These are phyloP conservation scores for Scaptodrosophila lebanonensis DNA, from an alignment of 1,140 invertebrate genomes.

Conservation along the genomic window DNA sequence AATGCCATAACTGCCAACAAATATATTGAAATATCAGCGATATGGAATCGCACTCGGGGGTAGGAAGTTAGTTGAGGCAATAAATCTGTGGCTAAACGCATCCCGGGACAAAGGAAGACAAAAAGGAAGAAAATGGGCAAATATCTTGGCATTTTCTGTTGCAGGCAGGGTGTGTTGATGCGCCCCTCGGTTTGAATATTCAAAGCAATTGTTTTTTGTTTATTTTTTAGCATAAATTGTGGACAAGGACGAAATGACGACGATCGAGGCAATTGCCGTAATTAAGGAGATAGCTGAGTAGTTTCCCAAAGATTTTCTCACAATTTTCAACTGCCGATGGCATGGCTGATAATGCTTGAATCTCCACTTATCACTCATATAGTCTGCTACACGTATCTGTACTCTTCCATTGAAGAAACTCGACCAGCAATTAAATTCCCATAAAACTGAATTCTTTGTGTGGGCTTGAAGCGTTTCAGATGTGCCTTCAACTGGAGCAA, in stretches of 20 bases:
- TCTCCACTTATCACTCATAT: too few relatives aligned
- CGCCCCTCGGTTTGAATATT: conserved; percentile 11
- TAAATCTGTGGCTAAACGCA: conserved; percentile 39
- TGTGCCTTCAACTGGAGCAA: too few relatives aligned
- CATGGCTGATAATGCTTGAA: too few relatives aligned
- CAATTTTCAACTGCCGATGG: too few relatives aligned
- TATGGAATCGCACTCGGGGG: conserved; percentile 9
- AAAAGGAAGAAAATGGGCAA: background rate
- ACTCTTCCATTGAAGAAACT: background rate
- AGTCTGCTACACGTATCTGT: background rate
- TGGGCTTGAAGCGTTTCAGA: background rate
- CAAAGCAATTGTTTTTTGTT: conserved; percentile 32
- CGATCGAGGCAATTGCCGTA: conserved; percentile 14
- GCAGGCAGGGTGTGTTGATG: background rate
- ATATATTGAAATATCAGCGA: conserved; percentile 49
- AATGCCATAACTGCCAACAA: conserved; percentile 18
- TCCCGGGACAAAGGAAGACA: background rate
- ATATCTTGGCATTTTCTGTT: conserved; percentile 2
- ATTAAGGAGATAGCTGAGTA: background rate
- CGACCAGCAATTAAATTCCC: background rate
- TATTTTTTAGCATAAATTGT: conserved; percentile 33
- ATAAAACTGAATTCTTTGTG: background rate
- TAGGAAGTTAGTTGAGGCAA: conserved; percentile 42
- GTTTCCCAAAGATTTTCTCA: background rate
- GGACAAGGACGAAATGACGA: conserved; percentile 6